Evolutionary conservation across 1,140 invertebrate genomes (phyloP), one percentile per base, ranked within the genome.

Genomic region (Manduca sexta): DNA sequence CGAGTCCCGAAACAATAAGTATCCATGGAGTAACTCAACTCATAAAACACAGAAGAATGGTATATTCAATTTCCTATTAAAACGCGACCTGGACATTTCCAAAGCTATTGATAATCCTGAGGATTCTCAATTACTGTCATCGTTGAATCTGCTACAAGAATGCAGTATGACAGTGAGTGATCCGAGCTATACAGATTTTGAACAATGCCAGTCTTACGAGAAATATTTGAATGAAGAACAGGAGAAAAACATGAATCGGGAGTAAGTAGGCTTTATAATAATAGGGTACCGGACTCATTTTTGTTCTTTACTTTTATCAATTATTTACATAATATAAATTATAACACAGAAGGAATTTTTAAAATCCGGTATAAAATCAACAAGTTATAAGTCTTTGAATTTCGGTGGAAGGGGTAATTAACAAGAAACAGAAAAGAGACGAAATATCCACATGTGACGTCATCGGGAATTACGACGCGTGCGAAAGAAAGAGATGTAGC

Each of bases 1-100:
- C 2, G 53, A 74, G 8, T 74, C 72, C 1, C 63, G 70, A 5
- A 74, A 84, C 37, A 83, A 81, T 53, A 83, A 83, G 46, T 83
- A 82, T 47, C 77, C 79, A 4, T 84, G 79, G 79, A 72, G 64
- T 37, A 83, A 80, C 55, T 42, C 64, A 8, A 82, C 75, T 2
- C 60, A 78, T 11, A 80, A 74, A 13, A 61, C 54, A 53, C 67
- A 72, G 12, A 84, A 73, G 26, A 70, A 30, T 45, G 56, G 59
- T 29, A 43, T 69, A 3, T 69, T 75, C 37, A 64, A 71, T 55
- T 74, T 67, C 35, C 52, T 84, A 4, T 47, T 74, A 4, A 82
- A 74, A 51, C 60, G 66, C 39, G 69, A 72, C 5, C 43, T 82
- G 6, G 56, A 49, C 35, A 55, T 74, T 33, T 65, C 78, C 0